Conservation (phyloP, 2,113 vertebrate species). For the Chaenocephalus aceratus region DNA sequence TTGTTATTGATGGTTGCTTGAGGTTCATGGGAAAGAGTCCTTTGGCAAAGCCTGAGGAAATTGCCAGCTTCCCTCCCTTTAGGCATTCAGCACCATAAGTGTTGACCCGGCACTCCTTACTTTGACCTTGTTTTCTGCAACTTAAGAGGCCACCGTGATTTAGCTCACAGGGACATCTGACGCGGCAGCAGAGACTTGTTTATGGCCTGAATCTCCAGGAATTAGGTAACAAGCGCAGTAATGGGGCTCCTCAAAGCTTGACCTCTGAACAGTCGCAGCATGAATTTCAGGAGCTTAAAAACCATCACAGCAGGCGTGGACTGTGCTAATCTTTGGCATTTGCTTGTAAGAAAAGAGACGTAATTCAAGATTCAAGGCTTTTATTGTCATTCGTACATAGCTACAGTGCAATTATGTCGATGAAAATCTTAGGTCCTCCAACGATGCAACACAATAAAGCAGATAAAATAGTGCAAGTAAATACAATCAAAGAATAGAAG, state of each 20-base stretch:
- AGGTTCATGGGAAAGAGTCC: constrained; percentile 94
- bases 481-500: too few species aligned
- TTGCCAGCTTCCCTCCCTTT: constrained; percentile 88
- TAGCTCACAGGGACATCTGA: constrained; percentile 81
- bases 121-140: constrained; percentile 78
- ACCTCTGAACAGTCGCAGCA: constrained; percentile 36
- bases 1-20: constrained; percentile 85
- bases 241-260: constrained; percentile 41
- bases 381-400: too few species aligned
- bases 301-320: constrained; percentile 24
- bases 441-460: too few species aligned
- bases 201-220: constrained; percentile 43
- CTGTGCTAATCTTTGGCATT: constrained; percentile 23
- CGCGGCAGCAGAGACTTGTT: constrained; percentile 42
- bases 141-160: constrained; percentile 77
- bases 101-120: constrained; percentile 86
- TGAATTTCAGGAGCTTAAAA: constrained; percentile 39
- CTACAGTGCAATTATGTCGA: too few species aligned
- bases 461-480: too few species aligned
- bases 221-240: constrained; percentile 43
- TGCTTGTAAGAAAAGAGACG: constrained; percentile 17
- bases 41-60: constrained; percentile 90
- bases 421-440: too few species aligned
- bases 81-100: constrained; percentile 80
- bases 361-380: not conserved